Base-by-base conservation (phyloP, 92 coral and sea anemone genomes). In the Porites rus region DNA sequence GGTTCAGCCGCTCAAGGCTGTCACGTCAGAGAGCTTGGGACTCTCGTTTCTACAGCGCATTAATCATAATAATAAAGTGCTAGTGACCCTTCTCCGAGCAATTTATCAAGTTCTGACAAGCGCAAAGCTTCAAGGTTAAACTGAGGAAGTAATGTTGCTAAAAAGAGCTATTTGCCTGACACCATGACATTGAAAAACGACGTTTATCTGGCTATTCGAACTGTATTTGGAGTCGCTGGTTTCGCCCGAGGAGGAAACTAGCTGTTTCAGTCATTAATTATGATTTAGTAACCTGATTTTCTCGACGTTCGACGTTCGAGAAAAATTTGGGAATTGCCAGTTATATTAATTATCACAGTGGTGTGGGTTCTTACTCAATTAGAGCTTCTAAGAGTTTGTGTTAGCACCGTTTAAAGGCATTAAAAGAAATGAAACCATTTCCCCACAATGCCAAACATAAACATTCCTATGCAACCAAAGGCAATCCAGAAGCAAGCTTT, bases 61-160 rank as follows among this genome's bases (percentile, higher is more conserved):
- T 73, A 83, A 83, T 83, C 87, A 83, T 50, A 21, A 24, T 38
- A 38, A 38, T 38, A 38, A 38, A 38, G 46, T 38, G 46, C 4
- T 51, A 53, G 66, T 83, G 87, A 83, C 87, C 87, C 74, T 50
- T 31, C 60, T 65, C 12, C 31, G 20, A 51, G 80, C 74, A 83
- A 82, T 82, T 82, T 82, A 60, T 82, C 28, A 82, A 50, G 43
- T 75, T 83, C 58, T 83, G 87, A 83, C 87, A 83, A 73, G 79
- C 87, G 46, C 62, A 83, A 73, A 64, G 14, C 73, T 83, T 59
- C 63, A 51, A 83, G 87, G 87, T 83, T 83, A 83, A 83, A 74
- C 80, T 82, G 72, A 72, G 86, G 86, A 82, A 82, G 86, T 82
- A 72, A 61, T 82, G 52, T 59, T 13, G 20, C 31, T 83, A 59